Evolutionary conservation across 2,888 invertebrate species (phyloP), one percentile per base, ranked within the genome.

Genomic region (Teleiodes luculella): DNA sequence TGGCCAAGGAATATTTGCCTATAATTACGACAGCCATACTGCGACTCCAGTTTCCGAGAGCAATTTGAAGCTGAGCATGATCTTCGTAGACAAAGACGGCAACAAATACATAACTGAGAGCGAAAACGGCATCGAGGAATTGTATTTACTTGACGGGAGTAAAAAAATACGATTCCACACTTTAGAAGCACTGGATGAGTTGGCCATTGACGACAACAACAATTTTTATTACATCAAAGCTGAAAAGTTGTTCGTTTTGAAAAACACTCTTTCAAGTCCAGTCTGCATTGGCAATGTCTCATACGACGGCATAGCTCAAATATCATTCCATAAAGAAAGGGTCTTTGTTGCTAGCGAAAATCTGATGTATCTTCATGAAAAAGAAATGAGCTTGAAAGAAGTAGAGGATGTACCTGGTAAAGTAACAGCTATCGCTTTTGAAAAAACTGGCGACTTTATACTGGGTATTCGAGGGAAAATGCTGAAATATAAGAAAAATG

Each of bases 171-270:
- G 68, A 1, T 79, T 76, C 52, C 66, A 72, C 37, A 73, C 65
- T 46, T 68, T 83, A 0, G 76, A 83, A 61, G 74, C 79, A 7
- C 55, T 85, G 1, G 76, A 78, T 55, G 85, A 85, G 62, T 66
- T 87, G 63, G 77, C 80, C 7, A 80, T 85, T 35, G 82, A 85
- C 43, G 74, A 77, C 16, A 70, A 80, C 53, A 83, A 84, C 58
- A 83, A 87, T 56, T 80, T 86, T 57, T 86, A 84, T 61, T 87
- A 73, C 58, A 74, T 86, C 46, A 76, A 74, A 62, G 69, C 78
- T 16, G 76, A 78, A 2, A 74, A 79, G 52, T 50, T 86, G 8
- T 86, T 65, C 52, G 76, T 84, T 5, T 59, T 85, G 24, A 83
- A 78, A 57, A 67, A 73, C 3, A 74, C 62, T 48, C 57, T 68